Base-by-base conservation (phyloP, 1,140 invertebrate genomes). In the Camponotus pennsylvanicus region DNA sequence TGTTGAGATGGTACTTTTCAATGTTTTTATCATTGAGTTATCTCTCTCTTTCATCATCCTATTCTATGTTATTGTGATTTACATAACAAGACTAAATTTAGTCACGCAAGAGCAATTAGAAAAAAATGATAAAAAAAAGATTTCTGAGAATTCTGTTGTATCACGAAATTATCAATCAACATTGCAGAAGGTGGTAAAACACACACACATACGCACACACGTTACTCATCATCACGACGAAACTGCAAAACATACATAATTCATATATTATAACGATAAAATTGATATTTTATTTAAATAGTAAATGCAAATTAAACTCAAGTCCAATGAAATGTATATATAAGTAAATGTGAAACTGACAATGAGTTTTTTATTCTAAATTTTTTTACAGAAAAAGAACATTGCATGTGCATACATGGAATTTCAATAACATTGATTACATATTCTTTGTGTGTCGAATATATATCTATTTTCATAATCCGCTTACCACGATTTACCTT, bases 141-240 rank as follows among this genome's bases (percentile, higher is more conserved):
- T 70, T n/a, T 21, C 70, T 37, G 55, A 80, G 34, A 69, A 57
- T 80, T 27, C 66, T 32, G 40, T 77, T 34, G 66, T 57, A 40
- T 80, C 49, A 52, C 59, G 55, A 80, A 15, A 21, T 70, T 80
- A 80, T 71, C 37, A 80, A 70, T 80, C 78, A 78, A 11, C 18
- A 57, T 45, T 57, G 21, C 49, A 70, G n/a, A 71, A 71, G 66
- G 64, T 80, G 77, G 21, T 80, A 71, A 15, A 70, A 70, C 32
- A 70, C 52, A 42, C 49, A 27, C 15, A 64, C 45, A 85, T 64
- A 85, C 40, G 52, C 13, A 42, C 27, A n/a, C 15, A 32, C 34
- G 37, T n/a, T 2, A 34, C 11, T 73, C 49, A 45, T 52, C 55
- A 45, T 40, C 37, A 59, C 18, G 27, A 18, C 18, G 7, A 63